Evolutionary conservation across 2,888 invertebrate species (phyloP).

Genomic region (Leucania comma): DNA sequence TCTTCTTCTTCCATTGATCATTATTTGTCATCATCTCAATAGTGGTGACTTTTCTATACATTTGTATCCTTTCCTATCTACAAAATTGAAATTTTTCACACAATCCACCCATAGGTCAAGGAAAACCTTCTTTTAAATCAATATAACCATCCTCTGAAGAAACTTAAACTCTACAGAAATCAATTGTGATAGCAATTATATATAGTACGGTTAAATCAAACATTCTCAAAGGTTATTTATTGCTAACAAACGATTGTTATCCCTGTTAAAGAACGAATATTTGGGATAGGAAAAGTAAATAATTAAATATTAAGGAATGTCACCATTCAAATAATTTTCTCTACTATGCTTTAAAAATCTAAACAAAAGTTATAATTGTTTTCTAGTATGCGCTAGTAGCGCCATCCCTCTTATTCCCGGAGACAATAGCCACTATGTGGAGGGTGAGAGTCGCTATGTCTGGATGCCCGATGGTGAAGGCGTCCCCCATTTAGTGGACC

Average conservation of each 20-base stretch:
- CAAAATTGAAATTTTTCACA: not conserved
- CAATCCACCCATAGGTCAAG: not conserved
- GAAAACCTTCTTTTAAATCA: not conserved
- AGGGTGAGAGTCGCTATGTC: constrained; percentile 84
- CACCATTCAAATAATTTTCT: not conserved
- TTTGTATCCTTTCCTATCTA: too few species aligned
- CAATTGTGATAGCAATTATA: too few species aligned
- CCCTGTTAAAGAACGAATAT: too few species aligned
- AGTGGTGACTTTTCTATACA: too few species aligned
- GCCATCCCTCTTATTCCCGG: constrained; percentile 77
- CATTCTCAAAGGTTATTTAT: too few species aligned
- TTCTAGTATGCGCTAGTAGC: constrained; percentile 74
- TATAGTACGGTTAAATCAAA: too few species aligned
- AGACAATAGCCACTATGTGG: constrained; percentile 85
- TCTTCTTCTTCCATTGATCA: not conserved
- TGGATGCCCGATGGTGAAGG: constrained; percentile 87
- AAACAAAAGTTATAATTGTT: not conserved
- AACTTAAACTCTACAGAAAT: too few species aligned
- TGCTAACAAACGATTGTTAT: not conserved
- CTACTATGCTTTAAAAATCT: not conserved
- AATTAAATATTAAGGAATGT: not conserved
- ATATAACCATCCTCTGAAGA: not conserved
- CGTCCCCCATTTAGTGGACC: constrained; percentile 78
- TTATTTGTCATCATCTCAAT: not conserved
- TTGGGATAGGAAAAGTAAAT: too few species aligned